These are phyloP conservation scores for Mimachlamys varia DNA, from an alignment of 2,888 invertebrate genomes.

Conservation along the genomic window DNA sequence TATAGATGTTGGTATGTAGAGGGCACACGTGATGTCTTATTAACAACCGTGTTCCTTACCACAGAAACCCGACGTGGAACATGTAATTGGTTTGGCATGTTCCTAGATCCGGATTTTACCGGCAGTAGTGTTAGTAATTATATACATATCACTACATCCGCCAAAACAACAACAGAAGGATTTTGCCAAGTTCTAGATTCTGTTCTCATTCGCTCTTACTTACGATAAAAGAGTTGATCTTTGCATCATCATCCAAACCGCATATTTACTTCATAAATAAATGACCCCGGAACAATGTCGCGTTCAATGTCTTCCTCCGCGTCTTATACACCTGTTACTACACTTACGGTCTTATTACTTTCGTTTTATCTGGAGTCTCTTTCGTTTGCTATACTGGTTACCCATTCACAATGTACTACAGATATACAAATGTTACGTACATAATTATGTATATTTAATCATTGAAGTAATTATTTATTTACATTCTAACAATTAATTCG, in stretches of 20 bases:
- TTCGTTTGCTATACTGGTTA: too few relatives aligned
- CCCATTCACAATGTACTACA: too few relatives aligned
- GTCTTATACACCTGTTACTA: too few relatives aligned
- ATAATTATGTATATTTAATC: too few relatives aligned
- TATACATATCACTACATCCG: constrained; percentile 27
- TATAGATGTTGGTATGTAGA: constrained; percentile 18
- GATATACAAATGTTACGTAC: too few relatives aligned
- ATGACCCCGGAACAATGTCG: not conserved
- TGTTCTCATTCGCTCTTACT: not conserved
- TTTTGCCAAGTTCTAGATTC: not conserved
- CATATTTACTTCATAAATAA: not conserved
- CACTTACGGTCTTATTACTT: too few relatives aligned
- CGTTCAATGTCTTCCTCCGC: too few relatives aligned
- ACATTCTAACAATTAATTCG: too few relatives aligned
- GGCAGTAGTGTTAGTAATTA: constrained; percentile 27
- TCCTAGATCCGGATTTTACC: constrained; percentile 28
- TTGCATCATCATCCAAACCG: not conserved
- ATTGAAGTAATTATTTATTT: too few relatives aligned
- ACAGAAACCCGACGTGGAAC: not conserved
- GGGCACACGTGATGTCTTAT: constrained; percentile 8
- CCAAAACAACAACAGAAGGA: not conserved
- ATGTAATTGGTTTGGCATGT: not conserved
- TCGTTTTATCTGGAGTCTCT: too few relatives aligned
- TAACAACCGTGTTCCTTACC: not conserved
- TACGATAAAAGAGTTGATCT: not conserved